Evolutionary conservation across 2,797 vertebrate genomes (phyloP).

Genomic region (Scomberomorus guttatus): DNA sequence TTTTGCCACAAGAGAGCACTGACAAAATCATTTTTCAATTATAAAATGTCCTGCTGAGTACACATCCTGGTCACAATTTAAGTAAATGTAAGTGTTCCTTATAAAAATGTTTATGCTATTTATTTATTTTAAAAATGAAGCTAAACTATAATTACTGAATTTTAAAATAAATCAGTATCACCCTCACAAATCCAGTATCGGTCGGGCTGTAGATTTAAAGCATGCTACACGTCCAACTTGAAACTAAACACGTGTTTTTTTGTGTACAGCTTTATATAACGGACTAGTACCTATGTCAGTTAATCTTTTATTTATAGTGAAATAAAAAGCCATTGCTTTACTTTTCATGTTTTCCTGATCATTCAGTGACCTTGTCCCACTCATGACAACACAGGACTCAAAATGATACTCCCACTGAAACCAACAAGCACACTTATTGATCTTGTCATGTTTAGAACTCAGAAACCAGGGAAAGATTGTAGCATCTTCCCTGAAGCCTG

Average conservation of each 20-base stretch:
- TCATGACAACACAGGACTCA: conserved; percentile 21
- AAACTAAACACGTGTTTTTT: neutral
- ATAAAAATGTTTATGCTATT: neutral
- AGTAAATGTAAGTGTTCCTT: neutral
- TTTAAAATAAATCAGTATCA: neutral
- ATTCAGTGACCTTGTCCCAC: conserved; percentile 33
- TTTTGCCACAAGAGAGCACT: neutral
- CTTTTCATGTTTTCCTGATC: neutral
- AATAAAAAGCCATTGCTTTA: neutral
- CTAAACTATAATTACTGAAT: too few species aligned
- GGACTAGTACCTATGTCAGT: neutral
- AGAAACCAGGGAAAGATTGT: conserved; percentile 13
- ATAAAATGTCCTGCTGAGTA: neutral
- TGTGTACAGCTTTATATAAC: neutral
- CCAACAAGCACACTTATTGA: conserved; percentile 35
- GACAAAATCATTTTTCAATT: neutral
- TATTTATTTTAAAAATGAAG: neutral
- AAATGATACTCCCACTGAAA: conserved; percentile 48
- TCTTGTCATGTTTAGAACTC: conserved; percentile 45
- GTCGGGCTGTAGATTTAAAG: neutral
- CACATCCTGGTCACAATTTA: neutral
- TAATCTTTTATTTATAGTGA: neutral
- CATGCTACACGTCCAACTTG: neutral
- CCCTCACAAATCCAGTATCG: neutral
- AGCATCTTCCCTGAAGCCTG: conserved; percentile 25